phyloP scores from a whole-genome alignment of 2,797 vertebrate genomes.

The Gymnoscopelus microlampas region DNA sequence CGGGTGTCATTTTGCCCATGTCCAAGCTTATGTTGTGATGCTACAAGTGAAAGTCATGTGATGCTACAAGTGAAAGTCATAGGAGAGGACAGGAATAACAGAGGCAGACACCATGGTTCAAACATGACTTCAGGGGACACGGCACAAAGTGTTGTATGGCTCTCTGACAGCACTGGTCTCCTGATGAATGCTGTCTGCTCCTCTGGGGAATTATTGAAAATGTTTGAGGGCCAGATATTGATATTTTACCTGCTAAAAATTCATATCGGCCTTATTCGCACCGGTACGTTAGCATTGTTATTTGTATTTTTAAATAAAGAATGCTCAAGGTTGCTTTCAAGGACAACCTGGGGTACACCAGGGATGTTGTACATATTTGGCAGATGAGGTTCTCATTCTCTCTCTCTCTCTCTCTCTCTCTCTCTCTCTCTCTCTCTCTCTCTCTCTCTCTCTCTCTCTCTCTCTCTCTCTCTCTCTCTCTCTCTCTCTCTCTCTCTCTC shows the following conservation, averaged over 20 bases:
- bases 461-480: background rate
- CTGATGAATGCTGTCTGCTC: constrained; percentile 6
- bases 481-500: background rate
- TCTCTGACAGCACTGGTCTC: constrained; percentile 27
- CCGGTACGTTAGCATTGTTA: constrained; percentile 10
- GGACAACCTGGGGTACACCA: constrained; percentile 39
- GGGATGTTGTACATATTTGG: constrained; percentile 38
- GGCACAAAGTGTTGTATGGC: constrained; percentile 41
- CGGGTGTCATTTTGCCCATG: constrained; percentile 25
- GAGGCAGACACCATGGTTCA: constrained; percentile 61
- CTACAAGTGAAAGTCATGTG: constrained; percentile 51
- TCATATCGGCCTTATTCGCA: constrained; percentile 14
- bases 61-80: constrained; percentile 56
- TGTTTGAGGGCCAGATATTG: constrained; percentile 2
- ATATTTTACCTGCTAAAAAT: constrained; percentile 18
- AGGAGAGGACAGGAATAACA: constrained; percentile 66
- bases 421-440: background rate
- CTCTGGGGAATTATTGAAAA: constrained; percentile 16
- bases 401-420: background rate
- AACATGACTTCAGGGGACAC: constrained; percentile 56
- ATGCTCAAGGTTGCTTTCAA: constrained; percentile 50
- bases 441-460: background rate
- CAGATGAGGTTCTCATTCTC: constrained; percentile 27
- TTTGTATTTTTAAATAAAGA: constrained; percentile 23
- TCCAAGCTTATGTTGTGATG: constrained; percentile 28